Base-by-base conservation (phyloP, 2,113 vertebrate genomes). In the Cairina moschata region DNA sequence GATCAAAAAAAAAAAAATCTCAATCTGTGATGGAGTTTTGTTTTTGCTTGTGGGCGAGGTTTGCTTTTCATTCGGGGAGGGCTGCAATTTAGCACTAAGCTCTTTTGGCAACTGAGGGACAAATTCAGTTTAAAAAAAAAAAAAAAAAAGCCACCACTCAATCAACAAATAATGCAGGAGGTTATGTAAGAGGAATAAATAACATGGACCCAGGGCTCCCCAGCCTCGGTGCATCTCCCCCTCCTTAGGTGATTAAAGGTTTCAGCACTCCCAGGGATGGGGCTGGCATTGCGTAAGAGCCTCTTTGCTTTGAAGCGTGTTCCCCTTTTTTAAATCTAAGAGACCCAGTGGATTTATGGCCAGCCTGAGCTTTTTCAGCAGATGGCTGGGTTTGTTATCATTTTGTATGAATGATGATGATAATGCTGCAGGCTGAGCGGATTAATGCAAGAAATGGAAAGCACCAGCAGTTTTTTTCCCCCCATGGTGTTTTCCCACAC, bases 171-270 rank as follows among this genome's bases (percentile, higher is more conserved):
- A 94, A 75, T 91, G 50, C 78, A 92, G 91, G 76, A 76, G 79
- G 94, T 96, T 98, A 97, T 42, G 25, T 97, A 98, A 98, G 80
- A 86, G 71, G 26, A 96, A 93, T 94, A 94, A 93, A 93, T 94
- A 94, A 93, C 48, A 94, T 62, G 94, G 93, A 95, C 96, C 83
- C 1, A n/a, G 76, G 83, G 90, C 74, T 95, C 91, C 72, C 88
- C 3, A 13, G 68, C 84, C 94, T 71, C 2, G 0, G 22, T 65
- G 73, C 48, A 17, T 93, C 91, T 90, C 90, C 85, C 77, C 73
- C 55, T 97, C 91, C 48, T 91, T 96, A 96, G 90, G 94, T 97
- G 97, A 98, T 98, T 97, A 97, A 96, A 95, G 80, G 91, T 89
- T 97, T 96, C 97, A 97, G 96, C 90, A 58, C 76, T 86, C 78